Evolutionary conservation across 37 sponge, comb jelly and placozoan species (phyloP).

Genomic region (Beroe ovata): DNA sequence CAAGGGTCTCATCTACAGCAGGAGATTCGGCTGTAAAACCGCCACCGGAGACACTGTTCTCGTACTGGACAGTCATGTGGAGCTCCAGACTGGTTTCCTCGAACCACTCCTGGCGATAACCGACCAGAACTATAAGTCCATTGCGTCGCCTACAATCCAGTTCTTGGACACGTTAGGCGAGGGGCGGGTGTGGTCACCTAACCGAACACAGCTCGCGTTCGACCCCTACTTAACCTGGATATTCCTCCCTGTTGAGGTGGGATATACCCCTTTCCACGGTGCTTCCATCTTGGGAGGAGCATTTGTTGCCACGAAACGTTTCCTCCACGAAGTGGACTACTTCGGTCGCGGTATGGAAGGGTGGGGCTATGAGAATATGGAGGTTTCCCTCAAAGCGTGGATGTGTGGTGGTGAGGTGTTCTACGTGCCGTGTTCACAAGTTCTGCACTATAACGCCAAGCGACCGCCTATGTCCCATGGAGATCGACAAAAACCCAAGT

Average conservation of each 20-base stretch:
- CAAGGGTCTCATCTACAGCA: conserved; percentile 6
- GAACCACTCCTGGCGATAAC: background rate
- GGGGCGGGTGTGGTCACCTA: background rate
- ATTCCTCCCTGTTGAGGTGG: background rate
- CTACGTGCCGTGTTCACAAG: conserved; percentile 36
- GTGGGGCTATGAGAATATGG: conserved; percentile 66
- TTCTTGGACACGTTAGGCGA: conserved; percentile 6
- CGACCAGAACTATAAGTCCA: background rate
- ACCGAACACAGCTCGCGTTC: background rate
- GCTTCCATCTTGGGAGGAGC: conserved; percentile 58
- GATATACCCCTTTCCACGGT: background rate
- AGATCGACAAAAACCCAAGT: background rate
- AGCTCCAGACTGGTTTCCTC: background rate
- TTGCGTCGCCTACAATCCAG: conserved; percentile 13
- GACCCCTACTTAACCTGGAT: conserved; percentile 43
- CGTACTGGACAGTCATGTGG: background rate
- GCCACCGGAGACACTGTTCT: conserved; percentile 9
- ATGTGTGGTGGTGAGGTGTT: conserved; percentile 26
- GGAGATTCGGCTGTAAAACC: background rate
- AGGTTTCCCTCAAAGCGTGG: conserved; percentile 24
- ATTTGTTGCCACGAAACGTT: conserved; percentile 25
- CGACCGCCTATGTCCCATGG: conserved; percentile 16
- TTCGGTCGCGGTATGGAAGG: conserved; percentile 53
- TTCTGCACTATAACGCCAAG: conserved; percentile 25
- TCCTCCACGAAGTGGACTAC: conserved; percentile 56